Evolutionary conservation across 2,113 vertebrate species (phyloP), one percentile per base, ranked within the genome.

Genomic region (Nesoenas mayeri): DNA sequence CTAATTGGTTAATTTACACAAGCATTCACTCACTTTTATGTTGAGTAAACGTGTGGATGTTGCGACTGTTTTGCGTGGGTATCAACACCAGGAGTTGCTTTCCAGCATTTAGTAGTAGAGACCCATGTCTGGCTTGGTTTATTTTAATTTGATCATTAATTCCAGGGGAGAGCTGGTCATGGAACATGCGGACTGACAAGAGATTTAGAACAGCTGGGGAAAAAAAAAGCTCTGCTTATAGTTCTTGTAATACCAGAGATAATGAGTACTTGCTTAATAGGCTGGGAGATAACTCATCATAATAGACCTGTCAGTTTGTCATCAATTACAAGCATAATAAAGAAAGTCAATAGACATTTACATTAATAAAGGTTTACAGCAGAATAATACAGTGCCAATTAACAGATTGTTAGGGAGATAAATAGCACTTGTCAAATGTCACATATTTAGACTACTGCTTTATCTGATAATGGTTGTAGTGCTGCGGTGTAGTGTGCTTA

Each of bases 91-190:
- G 65, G 26, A 4, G 11, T 26, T 3, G 0, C 31, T 56, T 53
- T 60, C 22, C 17, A 50, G 40, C 6, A 4, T 25, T 28, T 53
- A 24, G 2, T 19, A 36, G 31, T 14, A 54, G 36, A 58, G 31
- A 13, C 5, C 18, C 7, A 2, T 19, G 6, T 62, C 29, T 62
- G 34, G 24, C 18, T 56, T 2, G 0, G 5, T 34, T 15, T 61
- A 4, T 79, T 87, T 77, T 69, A 24, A 34, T 9, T 71, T 56
- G 21, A 29, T 57, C 28, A 48, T 75, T 91, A 44, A 53, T 64
- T 91, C 14, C 0, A 2, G 34, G 29, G n/a, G 31, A 42, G 26
- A 74, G 8, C 36, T 84, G n/a, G 22, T 80, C 32, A 47, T 84
- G 53, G 34, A 48, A 53, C 24, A n/a, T 57, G n/a, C 36, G 19